Evolutionary conservation across 2,113 vertebrate species (phyloP).

Genomic region (Corydoras sp.): DNA sequence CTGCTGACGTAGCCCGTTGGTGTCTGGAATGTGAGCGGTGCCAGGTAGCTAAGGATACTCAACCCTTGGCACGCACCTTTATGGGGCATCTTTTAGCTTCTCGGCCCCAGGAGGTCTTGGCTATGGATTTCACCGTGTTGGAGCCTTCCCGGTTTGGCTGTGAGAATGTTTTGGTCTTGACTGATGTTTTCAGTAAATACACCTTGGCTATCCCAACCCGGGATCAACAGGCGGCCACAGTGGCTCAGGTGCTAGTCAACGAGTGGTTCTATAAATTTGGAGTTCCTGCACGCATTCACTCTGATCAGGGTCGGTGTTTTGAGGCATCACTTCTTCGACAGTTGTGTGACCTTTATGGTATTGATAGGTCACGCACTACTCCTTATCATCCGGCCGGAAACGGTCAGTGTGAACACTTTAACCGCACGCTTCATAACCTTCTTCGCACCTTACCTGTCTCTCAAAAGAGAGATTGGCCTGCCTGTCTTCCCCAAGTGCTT

Average conservation of each 20-base stretch:
- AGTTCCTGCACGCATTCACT: neutral
- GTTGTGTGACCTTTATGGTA: neutral
- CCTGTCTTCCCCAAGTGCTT: neutral
- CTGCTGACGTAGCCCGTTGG: neutral
- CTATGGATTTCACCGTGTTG: constrained; percentile 10
- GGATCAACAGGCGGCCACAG: neutral
- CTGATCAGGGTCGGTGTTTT: neutral
- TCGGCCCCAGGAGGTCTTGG: constrained; percentile 4
- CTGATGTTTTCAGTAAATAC: constrained; percentile 8
- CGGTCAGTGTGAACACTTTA: neutral
- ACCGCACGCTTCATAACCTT: neutral
- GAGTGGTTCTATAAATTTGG: neutral
- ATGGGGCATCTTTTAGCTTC: constrained; percentile 4
- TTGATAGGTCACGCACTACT: neutral
- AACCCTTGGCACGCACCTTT: neutral
- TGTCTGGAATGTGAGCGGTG: constrained; percentile 12
- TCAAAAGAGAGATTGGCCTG: neutral
- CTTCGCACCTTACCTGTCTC: neutral
- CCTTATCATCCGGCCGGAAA: neutral
- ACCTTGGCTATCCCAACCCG: neutral
- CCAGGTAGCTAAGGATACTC: neutral
- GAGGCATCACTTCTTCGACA: neutral
- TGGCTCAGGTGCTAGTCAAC: neutral
- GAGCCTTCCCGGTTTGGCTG: no score
- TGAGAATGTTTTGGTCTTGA: constrained; percentile 14